Conservation (phyloP, 2,797 vertebrate species). For the Microctenopoma stevenorrisi region DNA sequence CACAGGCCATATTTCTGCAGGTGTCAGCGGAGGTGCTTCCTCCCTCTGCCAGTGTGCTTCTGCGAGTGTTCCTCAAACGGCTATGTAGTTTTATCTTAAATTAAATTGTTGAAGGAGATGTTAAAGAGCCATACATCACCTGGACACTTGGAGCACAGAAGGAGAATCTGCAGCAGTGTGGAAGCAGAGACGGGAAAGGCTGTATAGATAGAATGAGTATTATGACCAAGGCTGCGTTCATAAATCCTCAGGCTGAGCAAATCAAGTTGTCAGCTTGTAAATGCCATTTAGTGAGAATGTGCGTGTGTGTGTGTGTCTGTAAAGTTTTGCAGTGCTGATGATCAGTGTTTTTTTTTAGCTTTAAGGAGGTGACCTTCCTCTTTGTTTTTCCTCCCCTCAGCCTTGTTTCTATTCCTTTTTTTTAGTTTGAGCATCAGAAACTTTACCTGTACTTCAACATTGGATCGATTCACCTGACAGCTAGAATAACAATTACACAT, state of each 20-base stretch:
- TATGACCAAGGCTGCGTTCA: slow-evolving; percentile 61
- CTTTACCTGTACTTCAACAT: slow-evolving; percentile 31
- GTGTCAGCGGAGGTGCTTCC: slow-evolving; percentile 73
- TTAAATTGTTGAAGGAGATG: slow-evolving; percentile 81
- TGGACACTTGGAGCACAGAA: slow-evolving; percentile 58
- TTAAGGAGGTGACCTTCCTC: slow-evolving; percentile 72
- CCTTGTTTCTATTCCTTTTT: slow-evolving; percentile 34
- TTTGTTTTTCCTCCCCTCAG: slow-evolving; percentile 14
- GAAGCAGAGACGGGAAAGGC: slow-evolving; percentile 48
- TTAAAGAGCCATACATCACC: slow-evolving; percentile 80
- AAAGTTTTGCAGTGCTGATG: slow-evolving; percentile 40
- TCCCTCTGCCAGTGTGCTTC: slow-evolving; percentile 52
- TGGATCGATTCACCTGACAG: slow-evolving; percentile 59
- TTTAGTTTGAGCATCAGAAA: slow-evolving; percentile 23
- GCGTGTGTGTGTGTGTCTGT: slow-evolving; percentile 29
- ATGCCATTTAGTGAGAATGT: slow-evolving; percentile 50
- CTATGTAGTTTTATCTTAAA: slow-evolving; percentile 78
- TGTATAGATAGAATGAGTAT: slow-evolving; percentile 51
- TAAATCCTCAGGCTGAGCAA: slow-evolving; percentile 72
- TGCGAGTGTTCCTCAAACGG: slow-evolving; percentile 67
- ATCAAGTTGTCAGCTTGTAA: slow-evolving; percentile 78
- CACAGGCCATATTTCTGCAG: slow-evolving; percentile 68
- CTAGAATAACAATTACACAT: slow-evolving; percentile 50
- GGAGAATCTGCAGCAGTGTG: slow-evolving; percentile 55
- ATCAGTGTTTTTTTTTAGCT: slow-evolving; percentile 57